Evolutionary conservation across 2,888 invertebrate genomes (phyloP), one percentile per base, ranked within the genome.

Genomic region (Serripes groenlandicus): DNA sequence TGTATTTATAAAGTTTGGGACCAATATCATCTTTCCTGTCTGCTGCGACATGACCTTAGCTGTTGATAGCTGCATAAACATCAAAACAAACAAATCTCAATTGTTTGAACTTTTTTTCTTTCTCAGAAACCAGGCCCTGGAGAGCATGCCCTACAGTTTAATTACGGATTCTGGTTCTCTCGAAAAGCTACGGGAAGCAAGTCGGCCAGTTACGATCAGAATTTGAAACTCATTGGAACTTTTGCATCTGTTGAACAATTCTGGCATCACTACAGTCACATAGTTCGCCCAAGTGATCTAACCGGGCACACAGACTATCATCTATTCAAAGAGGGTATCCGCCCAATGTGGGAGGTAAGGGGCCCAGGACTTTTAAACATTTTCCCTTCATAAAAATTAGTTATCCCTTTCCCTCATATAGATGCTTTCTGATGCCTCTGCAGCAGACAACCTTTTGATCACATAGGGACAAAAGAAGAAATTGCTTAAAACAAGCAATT

Each of bases 261-360:
- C 96, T 99, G 99, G 99, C 97, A 97, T 52, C 96, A 98, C 83
- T 99, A 99, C 95, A 97, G 97, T 94, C 98, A 99, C 95, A 96
- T 99, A 92, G 96, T 97, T 88, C 96, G 98, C 92, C 98, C 99
- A 71, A 97, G 97, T 78, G 98, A 99, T 92, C 96, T 99, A 91
- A 97, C 97, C 60, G 97, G 98, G 26, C 98, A 98, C 92, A 95
- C 98, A 92, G 99, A 99, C 95, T 97, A 99, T 93, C 99, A 99
- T 95, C 96, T 99, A 83, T 99, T 99, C 95, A 99, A 99, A 96
- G 96, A 98, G 92, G 99, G 99, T 90, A 99, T 99, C 92, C 98
- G 98, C 95, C 99, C 99, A 30, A 99, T 99, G 97, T 99, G 99
- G 99, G 99, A 99, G 95, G 96, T 96, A 91, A 52, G n/a, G 21